phyloP scores from a whole-genome alignment of 2,113 vertebrate genomes.

The Balaeniceps rex region DNA sequence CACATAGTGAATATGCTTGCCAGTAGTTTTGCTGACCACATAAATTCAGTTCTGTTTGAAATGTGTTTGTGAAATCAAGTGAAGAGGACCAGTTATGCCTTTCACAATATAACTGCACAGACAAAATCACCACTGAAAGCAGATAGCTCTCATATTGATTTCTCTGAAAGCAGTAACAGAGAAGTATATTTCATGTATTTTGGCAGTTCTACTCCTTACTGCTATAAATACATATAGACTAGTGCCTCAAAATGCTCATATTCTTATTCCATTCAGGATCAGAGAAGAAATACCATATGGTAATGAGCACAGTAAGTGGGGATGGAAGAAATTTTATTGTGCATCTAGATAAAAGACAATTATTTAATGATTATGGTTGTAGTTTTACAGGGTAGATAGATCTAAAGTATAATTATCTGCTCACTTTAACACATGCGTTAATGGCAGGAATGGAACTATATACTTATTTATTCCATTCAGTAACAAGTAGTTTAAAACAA shows the following conservation, averaged over 20 bases:
- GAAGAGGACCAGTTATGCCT: background rate
- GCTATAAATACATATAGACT: slow-evolving; percentile 7
- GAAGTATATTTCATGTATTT: background rate
- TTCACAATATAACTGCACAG: background rate
- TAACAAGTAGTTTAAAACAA: background rate
- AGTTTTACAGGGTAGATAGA: background rate
- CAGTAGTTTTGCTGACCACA: background rate
- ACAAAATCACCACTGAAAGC: background rate
- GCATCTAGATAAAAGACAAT: slow-evolving; percentile 3
- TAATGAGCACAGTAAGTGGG: background rate
- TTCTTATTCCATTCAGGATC: background rate
- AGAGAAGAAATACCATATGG: background rate
- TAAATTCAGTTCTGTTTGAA: background rate
- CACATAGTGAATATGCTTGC: background rate
- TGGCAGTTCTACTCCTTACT: slow-evolving; percentile 10
- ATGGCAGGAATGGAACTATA: background rate
- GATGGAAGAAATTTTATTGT: background rate
- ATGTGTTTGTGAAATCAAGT: background rate
- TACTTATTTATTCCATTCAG: background rate
- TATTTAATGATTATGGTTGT: background rate
- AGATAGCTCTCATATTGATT: background rate
- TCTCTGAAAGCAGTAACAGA: background rate
- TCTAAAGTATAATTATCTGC: background rate
- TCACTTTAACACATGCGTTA: background rate
- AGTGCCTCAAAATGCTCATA: background rate